Evolutionary conservation across 2,888 invertebrate species (phyloP).

Genomic region (Xanthostigma xanthostigma): DNA sequence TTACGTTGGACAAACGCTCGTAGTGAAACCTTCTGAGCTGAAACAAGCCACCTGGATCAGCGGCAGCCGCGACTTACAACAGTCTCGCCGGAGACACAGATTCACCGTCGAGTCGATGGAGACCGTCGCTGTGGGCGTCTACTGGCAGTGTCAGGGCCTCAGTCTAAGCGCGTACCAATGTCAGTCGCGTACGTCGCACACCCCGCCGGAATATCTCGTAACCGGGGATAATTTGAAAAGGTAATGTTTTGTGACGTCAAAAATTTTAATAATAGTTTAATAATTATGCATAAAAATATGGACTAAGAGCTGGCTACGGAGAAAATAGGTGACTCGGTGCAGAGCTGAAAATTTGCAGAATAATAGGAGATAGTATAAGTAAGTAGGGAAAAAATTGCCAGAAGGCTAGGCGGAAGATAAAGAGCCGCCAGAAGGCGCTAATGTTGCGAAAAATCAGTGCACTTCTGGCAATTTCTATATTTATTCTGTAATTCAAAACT

Average conservation of each 20-base stretch:
- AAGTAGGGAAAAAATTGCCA: no score
- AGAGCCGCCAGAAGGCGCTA: no score
- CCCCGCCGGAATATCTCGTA: conserved; percentile 51
- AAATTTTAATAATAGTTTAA: background rate
- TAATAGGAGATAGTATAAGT: no score
- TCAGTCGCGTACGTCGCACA: conserved; percentile 42
- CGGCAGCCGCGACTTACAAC: conserved; percentile 50
- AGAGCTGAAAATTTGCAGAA: no score
- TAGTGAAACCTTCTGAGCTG: conserved; percentile 35
- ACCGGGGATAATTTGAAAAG: conserved; percentile 63
- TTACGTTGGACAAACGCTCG: conserved; percentile 3
- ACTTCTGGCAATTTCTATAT: no score
- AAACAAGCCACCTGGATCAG: conserved; percentile 71
- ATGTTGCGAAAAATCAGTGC: no score
- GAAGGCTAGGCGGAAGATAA: no score
- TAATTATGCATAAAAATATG: no score
- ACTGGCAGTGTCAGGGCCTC: conserved; percentile 72
- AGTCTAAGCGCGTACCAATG: conserved; percentile 39
- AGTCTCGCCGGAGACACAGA: conserved; percentile 22
- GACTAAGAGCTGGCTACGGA: no score
- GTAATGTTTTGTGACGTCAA: conserved; percentile 18
- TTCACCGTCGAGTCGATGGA: conserved; percentile 73
- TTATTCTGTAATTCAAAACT: no score
- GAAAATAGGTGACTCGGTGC: no score
- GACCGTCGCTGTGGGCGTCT: conserved; percentile 66